Conservation (phyloP, 2,888 invertebrate genomes). For the Nomada goodeniana region DNA sequence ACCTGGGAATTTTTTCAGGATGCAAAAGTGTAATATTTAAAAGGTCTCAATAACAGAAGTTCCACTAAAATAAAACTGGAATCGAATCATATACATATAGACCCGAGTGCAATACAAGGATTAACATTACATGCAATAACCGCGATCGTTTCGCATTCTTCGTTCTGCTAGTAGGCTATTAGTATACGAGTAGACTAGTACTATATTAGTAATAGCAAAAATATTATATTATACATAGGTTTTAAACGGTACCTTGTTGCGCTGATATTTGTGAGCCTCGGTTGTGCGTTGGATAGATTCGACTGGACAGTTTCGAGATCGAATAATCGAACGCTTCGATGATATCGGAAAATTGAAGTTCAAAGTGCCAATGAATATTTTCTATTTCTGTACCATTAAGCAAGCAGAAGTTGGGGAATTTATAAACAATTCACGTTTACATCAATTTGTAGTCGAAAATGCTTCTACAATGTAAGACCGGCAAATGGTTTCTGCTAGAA, state of each 20-base stretch:
- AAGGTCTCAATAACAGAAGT: too few species aligned
- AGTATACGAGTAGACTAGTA: too few species aligned
- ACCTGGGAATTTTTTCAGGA: too few species aligned
- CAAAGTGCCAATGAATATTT: neutral
- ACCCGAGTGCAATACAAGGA: too few species aligned
- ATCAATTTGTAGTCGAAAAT: too few species aligned
- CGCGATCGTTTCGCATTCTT: neutral
- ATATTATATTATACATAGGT: neutral
- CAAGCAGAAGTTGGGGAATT: neutral
- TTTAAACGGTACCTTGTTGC: constrained; percentile 44
- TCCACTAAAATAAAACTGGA: too few species aligned
- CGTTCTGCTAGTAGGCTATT: neutral
- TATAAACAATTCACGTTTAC: too few species aligned
- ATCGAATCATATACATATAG: too few species aligned
- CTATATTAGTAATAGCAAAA: too few species aligned
- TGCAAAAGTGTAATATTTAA: too few species aligned
- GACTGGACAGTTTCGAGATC: neutral
- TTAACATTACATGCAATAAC: constrained; percentile 13
- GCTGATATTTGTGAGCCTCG: neutral
- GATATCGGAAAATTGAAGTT: neutral
- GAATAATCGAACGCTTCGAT: neutral
- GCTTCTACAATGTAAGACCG: too few species aligned
- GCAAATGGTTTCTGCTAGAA: too few species aligned
- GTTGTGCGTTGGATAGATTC: neutral
- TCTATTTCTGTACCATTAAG: neutral